phyloP scores from a whole-genome alignment of 2,113 vertebrate genomes.

The Lepisosteus oculatus region DNA sequence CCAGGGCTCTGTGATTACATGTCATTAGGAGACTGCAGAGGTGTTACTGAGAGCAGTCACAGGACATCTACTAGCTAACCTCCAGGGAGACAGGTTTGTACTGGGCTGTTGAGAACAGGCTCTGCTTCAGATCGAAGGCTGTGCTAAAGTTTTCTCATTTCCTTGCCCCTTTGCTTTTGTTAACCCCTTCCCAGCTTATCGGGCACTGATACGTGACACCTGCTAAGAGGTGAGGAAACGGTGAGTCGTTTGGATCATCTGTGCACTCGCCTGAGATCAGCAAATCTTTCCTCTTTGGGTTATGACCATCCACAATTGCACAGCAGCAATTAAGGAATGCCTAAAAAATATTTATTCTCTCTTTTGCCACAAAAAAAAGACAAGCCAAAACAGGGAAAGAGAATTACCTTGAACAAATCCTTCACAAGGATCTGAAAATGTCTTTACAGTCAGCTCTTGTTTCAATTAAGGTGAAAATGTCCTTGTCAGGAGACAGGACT shows the following conservation, averaged over 20 bases:
- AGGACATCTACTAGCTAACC: not conserved
- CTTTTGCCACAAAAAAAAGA: no score
- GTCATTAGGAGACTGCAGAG: conserved; percentile 39
- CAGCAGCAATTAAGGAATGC: no score
- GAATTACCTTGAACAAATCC: not conserved
- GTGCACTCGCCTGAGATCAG: no score
- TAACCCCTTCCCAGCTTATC: not conserved
- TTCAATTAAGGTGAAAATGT: not conserved
- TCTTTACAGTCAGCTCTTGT: not conserved
- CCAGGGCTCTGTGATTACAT: conserved; percentile 48
- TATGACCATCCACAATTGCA: no score
- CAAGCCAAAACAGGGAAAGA: no score
- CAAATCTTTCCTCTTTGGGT: no score
- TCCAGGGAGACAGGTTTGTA: not conserved
- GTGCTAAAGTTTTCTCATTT: not conserved
- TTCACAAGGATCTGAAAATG: not conserved
- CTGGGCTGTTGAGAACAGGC: not conserved
- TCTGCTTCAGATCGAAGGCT: not conserved
- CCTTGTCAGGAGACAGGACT: not conserved
- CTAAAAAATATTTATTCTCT: no score
- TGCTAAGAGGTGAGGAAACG: not conserved
- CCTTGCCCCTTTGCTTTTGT: not conserved
- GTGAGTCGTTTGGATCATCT: no score
- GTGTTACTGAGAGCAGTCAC: not conserved
- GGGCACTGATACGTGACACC: not conserved